Base-by-base conservation (phyloP, 1,140 invertebrate genomes). In the Macrobrachium rosenbergii region DNA sequence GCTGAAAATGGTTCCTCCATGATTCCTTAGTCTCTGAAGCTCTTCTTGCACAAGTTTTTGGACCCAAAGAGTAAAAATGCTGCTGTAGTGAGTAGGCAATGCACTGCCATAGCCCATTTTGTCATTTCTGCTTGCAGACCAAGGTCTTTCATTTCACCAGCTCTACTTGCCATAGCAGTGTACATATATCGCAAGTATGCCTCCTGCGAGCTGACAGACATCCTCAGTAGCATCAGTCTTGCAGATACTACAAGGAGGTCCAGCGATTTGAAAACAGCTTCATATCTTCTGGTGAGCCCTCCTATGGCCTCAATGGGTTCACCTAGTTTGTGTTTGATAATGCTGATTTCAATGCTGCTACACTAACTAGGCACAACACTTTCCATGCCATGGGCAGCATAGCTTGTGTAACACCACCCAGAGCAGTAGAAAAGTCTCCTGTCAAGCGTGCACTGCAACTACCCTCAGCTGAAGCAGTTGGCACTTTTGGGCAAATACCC, bases 241-340 rank as follows among this genome's bases (percentile, higher is more conserved):
- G 62, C 80, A 52, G 37, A 82, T 72, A 69, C 62, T 82, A 82
- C 80, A 67, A 10, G 63, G 80, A n/a, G n/a, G n/a, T n/a, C n/a
- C n/a, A n/a, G n/a, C n/a, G n/a, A n/a, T n/a, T n/a, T n/a, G n/a
- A n/a, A n/a, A n/a, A n/a, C n/a, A n/a, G n/a, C n/a, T n/a, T n/a
- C n/a, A n/a, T n/a, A n/a, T n/a, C n/a, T n/a, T n/a, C n/a, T n/a
- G n/a, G n/a, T n/a, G n/a, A n/a, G n/a, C n/a, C n/a, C n/a, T 17
- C 28, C 16, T 14, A 59, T n/a, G 14, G 58, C 5, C 28, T 21
- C 14, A n/a, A 2, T 5, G 10, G 28, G 14, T 60, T 2, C 59
- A 21, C 28, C 58, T n/a, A 17, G 59, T 7, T 60, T 60, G 21
- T 23, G 8, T 82, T 59, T 69, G 7, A 17, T 69, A 43, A 67